A percentile compares a stretch with the other conserved stretches of the same genome.
phyloP scores from a whole-genome alignment of 2,888 invertebrate species.

The Orthonychiurus folsomi region DNA sequence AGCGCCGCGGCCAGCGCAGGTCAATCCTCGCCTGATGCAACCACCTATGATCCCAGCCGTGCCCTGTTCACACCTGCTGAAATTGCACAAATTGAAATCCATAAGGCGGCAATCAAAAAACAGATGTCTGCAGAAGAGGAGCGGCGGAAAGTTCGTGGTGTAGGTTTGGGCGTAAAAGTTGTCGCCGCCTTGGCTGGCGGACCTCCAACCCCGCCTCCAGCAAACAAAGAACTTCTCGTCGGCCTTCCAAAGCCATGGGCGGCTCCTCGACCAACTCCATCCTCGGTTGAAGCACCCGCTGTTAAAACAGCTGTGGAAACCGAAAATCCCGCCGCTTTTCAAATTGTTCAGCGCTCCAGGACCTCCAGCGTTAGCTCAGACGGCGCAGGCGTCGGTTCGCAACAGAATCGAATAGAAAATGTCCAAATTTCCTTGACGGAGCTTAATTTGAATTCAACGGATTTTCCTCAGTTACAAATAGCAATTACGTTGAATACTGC shows the following conservation, averaged over 20 bases:
- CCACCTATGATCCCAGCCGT: conserved; percentile 43
- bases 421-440: conserved; percentile 40
- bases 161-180: not conserved
- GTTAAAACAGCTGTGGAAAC: not conserved
- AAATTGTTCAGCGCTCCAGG: not conserved
- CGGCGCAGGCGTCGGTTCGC: not conserved
- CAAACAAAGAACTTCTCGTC: conserved; percentile 23
- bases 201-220: not conserved
- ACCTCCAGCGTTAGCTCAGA: not conserved
- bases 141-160: conserved; percentile 25
- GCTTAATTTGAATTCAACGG: conserved; percentile 30
- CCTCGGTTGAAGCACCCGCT: not conserved
- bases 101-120: conserved; percentile 46
- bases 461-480: conserved; percentile 39
- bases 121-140: conserved; percentile 45
- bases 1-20: not conserved
- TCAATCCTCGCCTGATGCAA: not conserved
- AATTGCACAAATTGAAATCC: conserved; percentile 45
- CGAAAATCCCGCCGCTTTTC: not conserved
- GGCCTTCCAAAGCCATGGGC: conserved; percentile 33
- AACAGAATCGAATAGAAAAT: conserved; percentile 31
- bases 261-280: conserved; percentile 14
- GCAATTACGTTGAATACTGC: conserved; percentile 39
- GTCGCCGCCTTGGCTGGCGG: not conserved
- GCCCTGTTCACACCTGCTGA: conserved; percentile 44